phyloP scores from a whole-genome alignment of 2,797 vertebrate species.

The Sardinella longiceps region DNA sequence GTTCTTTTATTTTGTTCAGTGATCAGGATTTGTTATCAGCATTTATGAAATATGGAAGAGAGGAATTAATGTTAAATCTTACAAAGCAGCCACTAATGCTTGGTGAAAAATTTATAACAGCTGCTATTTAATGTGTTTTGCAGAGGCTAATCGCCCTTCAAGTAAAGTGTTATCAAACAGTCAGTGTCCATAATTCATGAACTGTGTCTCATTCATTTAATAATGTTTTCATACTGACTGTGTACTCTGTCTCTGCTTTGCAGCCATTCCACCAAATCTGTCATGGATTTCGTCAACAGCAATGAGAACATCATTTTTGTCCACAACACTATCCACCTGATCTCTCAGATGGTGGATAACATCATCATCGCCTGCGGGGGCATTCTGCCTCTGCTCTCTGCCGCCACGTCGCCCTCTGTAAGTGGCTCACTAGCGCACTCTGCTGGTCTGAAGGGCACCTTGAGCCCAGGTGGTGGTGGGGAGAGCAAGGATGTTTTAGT shows the following conservation, averaged over 20 bases:
- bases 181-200: not conserved
- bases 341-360: slow-evolving; percentile 99
- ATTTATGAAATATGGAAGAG: too few species aligned
- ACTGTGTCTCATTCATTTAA: not conserved
- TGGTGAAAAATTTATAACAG: too few species aligned
- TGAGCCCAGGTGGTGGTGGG: not conserved
- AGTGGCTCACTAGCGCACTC: slow-evolving; percentile 77
- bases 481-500: not conserved
- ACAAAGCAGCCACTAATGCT: too few species aligned
- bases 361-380: slow-evolving; percentile 99
- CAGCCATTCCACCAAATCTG: slow-evolving; percentile 98
- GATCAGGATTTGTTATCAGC: too few species aligned
- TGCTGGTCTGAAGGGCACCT: slow-evolving; percentile 53
- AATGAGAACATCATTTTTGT: slow-evolving; percentile 99
- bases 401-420: slow-evolving; percentile 98
- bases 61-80: too few species aligned
- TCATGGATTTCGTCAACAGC: slow-evolving; percentile 99
- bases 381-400: slow-evolving; percentile 95
- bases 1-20: too few species aligned
- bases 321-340: slow-evolving; percentile 99
- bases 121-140: too few species aligned
- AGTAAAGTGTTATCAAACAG: too few species aligned
- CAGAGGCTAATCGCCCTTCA: too few species aligned
- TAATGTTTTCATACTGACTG: not conserved
- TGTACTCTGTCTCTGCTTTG: slow-evolving; percentile 43